A percentile compares a stretch with the other conserved stretches of the same genome.
Evolutionary conservation across 2,113 vertebrate genomes (phyloP).

Genomic region (Mixornis gularis): DNA sequence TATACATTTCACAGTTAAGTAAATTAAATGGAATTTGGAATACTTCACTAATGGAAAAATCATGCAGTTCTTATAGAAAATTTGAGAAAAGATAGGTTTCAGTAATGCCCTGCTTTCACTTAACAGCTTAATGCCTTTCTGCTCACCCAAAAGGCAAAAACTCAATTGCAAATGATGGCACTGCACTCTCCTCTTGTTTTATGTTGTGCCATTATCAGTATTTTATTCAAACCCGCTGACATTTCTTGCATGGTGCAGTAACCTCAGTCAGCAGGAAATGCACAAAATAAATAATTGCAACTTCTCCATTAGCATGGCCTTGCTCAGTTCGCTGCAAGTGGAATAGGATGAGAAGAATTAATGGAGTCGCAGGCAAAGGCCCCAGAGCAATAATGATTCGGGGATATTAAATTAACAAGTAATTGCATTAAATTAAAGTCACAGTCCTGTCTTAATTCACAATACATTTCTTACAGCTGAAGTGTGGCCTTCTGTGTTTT

Average conservation of each 20-base stretch:
- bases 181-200: neutral
- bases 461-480: neutral
- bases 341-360: constrained; percentile 33
- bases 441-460: neutral
- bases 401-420: constrained; percentile 27
- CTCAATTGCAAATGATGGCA: neutral
- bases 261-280: constrained; percentile 35
- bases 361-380: constrained; percentile 15
- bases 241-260: constrained; percentile 5
- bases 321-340: neutral
- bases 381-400: neutral
- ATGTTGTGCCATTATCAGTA: neutral
- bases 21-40: neutral
- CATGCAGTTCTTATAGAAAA: neutral
- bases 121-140: constrained; percentile 1
- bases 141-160: neutral
- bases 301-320: neutral
- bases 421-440: constrained; percentile 15
- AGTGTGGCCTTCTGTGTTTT: neutral
- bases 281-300: constrained; percentile 48
- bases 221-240: constrained; percentile 2
- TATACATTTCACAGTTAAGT: neutral
- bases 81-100: neutral
- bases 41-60: neutral
- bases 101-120: neutral